A percentile compares a stretch with the other conserved stretches of the same genome.
Evolutionary conservation across 2,797 vertebrate genomes (phyloP).

Genomic region (Glossophaga mutica): DNA sequence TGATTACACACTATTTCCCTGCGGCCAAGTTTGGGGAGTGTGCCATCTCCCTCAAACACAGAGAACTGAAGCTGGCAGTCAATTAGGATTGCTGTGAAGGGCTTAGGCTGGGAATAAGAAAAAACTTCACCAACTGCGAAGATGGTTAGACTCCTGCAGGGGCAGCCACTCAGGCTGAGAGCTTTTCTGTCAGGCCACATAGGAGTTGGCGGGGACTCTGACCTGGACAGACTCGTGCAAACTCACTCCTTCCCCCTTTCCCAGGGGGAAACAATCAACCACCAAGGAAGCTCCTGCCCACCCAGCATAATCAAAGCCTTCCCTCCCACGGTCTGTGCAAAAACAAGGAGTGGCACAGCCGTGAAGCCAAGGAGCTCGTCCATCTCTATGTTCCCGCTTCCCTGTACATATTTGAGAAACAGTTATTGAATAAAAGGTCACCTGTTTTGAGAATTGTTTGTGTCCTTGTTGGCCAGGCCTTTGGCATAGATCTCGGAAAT

Average conservation of each 20-base stretch:
- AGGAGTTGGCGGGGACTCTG: accelerated
- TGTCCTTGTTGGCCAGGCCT: background rate
- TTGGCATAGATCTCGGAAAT: background rate
- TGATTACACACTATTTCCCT: background rate
- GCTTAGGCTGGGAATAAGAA: background rate
- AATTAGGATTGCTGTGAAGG: background rate
- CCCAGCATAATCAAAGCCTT: background rate
- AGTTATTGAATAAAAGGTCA: background rate
- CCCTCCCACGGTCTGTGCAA: background rate
- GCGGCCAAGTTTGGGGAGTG: background rate
- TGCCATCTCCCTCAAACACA: background rate
- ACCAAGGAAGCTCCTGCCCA: background rate
- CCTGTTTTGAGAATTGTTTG: background rate
- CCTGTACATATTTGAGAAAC: background rate
- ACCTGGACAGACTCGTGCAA: background rate
- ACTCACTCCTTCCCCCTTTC: background rate
- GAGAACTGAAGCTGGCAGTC: background rate
- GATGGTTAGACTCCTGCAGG: background rate
- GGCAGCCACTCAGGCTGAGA: background rate
- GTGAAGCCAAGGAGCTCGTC: background rate
- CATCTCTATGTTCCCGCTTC: background rate
- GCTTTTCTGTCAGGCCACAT: background rate
- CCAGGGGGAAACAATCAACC: background rate
- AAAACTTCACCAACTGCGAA: background rate
- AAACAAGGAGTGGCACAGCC: background rate